Percentiles rank a stretch among this genome's conserved stretches.
phyloP scores from a whole-genome alignment of 2,888 invertebrate species.

The Emmelina monodactyla region DNA sequence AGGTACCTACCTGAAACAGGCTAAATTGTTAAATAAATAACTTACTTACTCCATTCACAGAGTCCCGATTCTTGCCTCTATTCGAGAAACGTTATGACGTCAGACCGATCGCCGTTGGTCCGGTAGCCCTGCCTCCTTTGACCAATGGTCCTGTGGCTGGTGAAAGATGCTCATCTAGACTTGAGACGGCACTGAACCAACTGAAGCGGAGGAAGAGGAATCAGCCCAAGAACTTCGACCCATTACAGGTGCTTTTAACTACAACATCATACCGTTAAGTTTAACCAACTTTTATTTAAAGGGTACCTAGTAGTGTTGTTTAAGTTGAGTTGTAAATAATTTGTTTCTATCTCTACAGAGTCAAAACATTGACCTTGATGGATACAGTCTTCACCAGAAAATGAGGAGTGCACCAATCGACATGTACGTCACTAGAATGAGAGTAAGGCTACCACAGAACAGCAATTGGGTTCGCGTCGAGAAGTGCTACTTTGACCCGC shows the following conservation, averaged over 20 bases:
- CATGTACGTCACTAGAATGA: constrained; percentile 75
- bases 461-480: constrained; percentile 77
- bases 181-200: constrained; percentile 73
- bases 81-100: constrained; percentile 51
- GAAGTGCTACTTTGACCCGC: constrained; percentile 77
- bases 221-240: constrained; percentile 55
- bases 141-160: constrained; percentile 46
- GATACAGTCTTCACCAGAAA: constrained; percentile 71
- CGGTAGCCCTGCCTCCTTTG: constrained; percentile 38
- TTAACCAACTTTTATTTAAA: too few relatives aligned
- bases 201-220: constrained; percentile 65
- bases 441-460: constrained; percentile 72
- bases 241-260: too few relatives aligned
- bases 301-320: too few relatives aligned
- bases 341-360: too few relatives aligned
- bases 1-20: too few relatives aligned
- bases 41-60: constrained; percentile 29
- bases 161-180: constrained; percentile 69
- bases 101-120: constrained; percentile 29
- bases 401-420: constrained; percentile 70
- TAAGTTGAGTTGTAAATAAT: too few relatives aligned
- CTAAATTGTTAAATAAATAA: too few relatives aligned
- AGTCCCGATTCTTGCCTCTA: constrained; percentile 49
- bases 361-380: constrained; percentile 65
- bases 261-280: too few relatives aligned